A percentile compares a stretch with the other conserved stretches of the same genome.
These are phyloP conservation scores for Tinea trinotella DNA, from an alignment of 2,888 invertebrate genomes.

Conservation along the genomic window DNA sequence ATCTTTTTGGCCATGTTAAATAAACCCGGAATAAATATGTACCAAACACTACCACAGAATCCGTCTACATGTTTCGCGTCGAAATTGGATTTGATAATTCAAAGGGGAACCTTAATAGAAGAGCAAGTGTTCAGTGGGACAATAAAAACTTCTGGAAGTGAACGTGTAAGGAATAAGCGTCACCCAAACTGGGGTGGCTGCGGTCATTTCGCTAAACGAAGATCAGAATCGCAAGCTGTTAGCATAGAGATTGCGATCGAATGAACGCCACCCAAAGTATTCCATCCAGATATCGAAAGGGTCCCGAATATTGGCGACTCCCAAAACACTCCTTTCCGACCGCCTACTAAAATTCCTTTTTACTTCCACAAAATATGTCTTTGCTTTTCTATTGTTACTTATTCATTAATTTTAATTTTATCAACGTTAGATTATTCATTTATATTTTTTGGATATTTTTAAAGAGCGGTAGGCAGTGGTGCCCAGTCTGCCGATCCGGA, in stretches of 20 bases:
- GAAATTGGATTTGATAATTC: slow-evolving; percentile 35
- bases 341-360: slow-evolving; percentile 47
- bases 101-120: slow-evolving; percentile 39
- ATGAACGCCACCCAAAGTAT: slow-evolving; percentile 64
- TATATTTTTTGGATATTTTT: no score
- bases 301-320: slow-evolving; percentile 56
- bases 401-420: background rate
- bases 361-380: slow-evolving; percentile 1
- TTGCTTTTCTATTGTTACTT: background rate
- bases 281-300: slow-evolving; percentile 65
- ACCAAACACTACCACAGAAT: background rate
- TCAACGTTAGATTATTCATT: background rate
- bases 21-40: background rate
- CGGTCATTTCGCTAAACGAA: slow-evolving; percentile 73
- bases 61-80: slow-evolving; percentile 23
- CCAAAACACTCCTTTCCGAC: slow-evolving; percentile 58
- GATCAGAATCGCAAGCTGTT: slow-evolving; percentile 72
- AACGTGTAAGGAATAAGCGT: slow-evolving; percentile 70
- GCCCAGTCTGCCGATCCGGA: no score
- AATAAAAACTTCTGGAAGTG: slow-evolving; percentile 65
- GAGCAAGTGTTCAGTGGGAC: slow-evolving; percentile 49
- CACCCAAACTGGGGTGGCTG: slow-evolving; percentile 62
- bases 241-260: slow-evolving; percentile 73
- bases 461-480: no score
- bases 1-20: background rate